Percentiles rank a stretch among this genome's conserved stretches.
Conservation (phyloP, 2,113 vertebrate species). For the Lota lota region DNA sequence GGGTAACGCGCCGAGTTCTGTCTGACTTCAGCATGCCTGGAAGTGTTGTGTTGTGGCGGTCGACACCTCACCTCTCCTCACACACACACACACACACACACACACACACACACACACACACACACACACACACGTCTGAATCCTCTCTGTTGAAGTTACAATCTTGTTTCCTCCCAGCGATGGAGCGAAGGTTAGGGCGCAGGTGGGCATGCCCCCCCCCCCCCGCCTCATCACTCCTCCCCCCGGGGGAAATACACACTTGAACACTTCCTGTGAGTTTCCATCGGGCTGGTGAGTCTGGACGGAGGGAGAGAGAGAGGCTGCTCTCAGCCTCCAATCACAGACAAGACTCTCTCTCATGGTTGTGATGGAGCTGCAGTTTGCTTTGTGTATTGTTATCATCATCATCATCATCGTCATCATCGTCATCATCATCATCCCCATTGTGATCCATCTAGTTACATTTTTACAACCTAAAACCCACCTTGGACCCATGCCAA, state of each 20-base stretch:
- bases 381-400: too few relatives aligned
- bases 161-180: constrained; percentile 60
- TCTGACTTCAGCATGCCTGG: constrained; percentile 50
- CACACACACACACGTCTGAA: constrained; percentile 26
- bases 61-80: background rate
- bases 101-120: background rate
- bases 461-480: too few relatives aligned
- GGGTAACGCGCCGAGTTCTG: constrained; percentile 51
- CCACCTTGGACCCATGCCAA: too few relatives aligned
- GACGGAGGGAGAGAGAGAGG: too few relatives aligned
- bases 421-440: too few relatives aligned
- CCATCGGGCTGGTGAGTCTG: too few relatives aligned
- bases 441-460: too few relatives aligned
- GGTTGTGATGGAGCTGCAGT: too few relatives aligned
- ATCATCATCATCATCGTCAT: too few relatives aligned
- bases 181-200: constrained; percentile 67
- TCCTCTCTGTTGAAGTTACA: constrained; percentile 64
- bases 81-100: background rate
- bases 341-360: too few relatives aligned
- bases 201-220: constrained; percentile 45
- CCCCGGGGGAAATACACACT: background rate
- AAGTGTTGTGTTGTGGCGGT: constrained; percentile 48
- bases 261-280: background rate
- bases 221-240: background rate
- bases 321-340: too few relatives aligned